phyloP scores from a whole-genome alignment of 2,113 vertebrate genomes.

The Camelus dromedarius region DNA sequence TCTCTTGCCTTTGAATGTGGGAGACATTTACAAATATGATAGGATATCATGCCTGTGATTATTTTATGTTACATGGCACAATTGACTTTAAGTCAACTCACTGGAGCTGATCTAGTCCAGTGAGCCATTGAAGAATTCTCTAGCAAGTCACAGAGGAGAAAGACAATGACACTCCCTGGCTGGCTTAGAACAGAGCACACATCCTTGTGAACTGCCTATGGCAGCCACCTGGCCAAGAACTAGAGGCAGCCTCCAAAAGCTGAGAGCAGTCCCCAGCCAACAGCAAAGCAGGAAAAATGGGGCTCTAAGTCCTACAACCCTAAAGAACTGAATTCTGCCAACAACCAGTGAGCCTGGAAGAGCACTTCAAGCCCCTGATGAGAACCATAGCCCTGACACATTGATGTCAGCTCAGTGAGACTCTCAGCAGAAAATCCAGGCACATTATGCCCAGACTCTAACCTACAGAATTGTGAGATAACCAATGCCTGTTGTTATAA shows the following conservation, averaged over 20 bases:
- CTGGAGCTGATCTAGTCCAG: slow-evolving; percentile 16
- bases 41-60: background rate
- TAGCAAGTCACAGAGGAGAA: slow-evolving; percentile 28
- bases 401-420: background rate
- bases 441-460: background rate
- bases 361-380: background rate
- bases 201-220: background rate
- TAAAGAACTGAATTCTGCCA: slow-evolving; percentile 26
- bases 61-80: slow-evolving; percentile 39
- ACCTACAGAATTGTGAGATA: background rate
- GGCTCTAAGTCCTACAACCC: background rate
- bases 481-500: background rate
- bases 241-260: background rate
- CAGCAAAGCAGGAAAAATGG: background rate
- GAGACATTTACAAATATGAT: background rate
- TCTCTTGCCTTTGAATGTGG: background rate
- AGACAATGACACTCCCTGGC: background rate
- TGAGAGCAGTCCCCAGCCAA: background rate
- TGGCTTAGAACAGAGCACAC: slow-evolving; percentile 24
- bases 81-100: slow-evolving; percentile 44
- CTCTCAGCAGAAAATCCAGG: background rate
- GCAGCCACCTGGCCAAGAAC: background rate
- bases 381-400: background rate
- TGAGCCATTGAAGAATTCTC: slow-evolving; percentile 25
- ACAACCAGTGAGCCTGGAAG: background rate